A percentile compares a stretch with the other conserved stretches of the same genome.
phyloP scores from a whole-genome alignment of 2,113 vertebrate genomes.

The Semnornis frantzii region DNA sequence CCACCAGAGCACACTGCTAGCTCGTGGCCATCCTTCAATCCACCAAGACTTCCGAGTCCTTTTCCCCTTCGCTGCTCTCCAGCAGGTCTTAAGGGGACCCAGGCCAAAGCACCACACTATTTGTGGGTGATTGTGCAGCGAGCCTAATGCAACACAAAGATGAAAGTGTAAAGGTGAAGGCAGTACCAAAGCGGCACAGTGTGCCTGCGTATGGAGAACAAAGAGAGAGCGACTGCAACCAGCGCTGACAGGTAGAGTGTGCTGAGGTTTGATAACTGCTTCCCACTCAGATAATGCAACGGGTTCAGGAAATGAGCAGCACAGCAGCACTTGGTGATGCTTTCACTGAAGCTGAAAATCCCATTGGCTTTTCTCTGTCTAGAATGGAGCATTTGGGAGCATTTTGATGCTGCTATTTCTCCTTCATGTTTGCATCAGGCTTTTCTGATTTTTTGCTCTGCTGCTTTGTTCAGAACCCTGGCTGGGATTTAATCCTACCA shows the following conservation, averaged over 20 bases:
- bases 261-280: neutral
- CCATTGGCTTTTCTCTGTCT: neutral
- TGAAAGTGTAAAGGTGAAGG: neutral
- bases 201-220: neutral
- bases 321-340: neutral
- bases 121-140: neutral
- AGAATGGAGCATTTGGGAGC: neutral
- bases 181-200: neutral
- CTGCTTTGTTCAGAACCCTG: neutral
- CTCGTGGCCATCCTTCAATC: too few species aligned
- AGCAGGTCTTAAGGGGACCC: too few species aligned
- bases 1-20: too few species aligned
- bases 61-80: too few species aligned
- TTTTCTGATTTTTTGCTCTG: neutral
- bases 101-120: too few species aligned
- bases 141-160: neutral
- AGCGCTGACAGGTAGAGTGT: neutral
- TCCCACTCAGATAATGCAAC: neutral
- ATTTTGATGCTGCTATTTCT: neutral
- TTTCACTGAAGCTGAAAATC: neutral
- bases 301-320: neutral
- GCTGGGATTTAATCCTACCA: neutral
- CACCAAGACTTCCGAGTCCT: too few species aligned
- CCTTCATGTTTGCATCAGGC: neutral
- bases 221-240: neutral